phyloP scores from a whole-genome alignment of 2,888 invertebrate species.

The Stegophylla sp. region DNA sequence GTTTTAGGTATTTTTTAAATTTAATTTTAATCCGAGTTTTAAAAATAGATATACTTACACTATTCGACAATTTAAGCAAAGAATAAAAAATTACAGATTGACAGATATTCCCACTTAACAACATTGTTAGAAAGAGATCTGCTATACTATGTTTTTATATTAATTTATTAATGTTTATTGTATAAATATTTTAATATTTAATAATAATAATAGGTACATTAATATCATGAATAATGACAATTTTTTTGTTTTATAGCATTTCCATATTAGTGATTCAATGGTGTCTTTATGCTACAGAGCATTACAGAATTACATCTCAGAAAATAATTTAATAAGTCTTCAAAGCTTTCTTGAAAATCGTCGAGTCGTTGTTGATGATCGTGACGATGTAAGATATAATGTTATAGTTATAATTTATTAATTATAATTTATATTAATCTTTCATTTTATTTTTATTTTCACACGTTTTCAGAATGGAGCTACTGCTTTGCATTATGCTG shows the following conservation, averaged over 20 bases:
- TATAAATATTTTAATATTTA: too few relatives aligned
- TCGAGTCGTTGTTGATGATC: slow-evolving; percentile 82
- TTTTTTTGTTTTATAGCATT: slow-evolving; percentile 72
- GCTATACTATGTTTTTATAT: too few relatives aligned
- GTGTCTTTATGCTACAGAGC: slow-evolving; percentile 86
- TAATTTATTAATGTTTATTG: too few relatives aligned
- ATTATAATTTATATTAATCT: slow-evolving; percentile 17
- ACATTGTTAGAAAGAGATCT: too few relatives aligned
- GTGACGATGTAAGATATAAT: slow-evolving; percentile 76
- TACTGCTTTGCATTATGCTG: slow-evolving; percentile 91
- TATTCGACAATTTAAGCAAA: too few relatives aligned
- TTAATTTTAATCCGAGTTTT: too few relatives aligned
- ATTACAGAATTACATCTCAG: slow-evolving; percentile 79
- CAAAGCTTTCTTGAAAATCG: slow-evolving; percentile 83
- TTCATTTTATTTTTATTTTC: slow-evolving; percentile 44
- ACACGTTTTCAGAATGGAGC: slow-evolving; percentile 81
- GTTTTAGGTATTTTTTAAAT: too few relatives aligned
- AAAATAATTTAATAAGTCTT: slow-evolving; percentile 80
- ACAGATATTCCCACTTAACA: too few relatives aligned
- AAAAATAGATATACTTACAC: too few relatives aligned
- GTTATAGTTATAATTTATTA: slow-evolving; percentile 56
- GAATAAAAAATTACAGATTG: too few relatives aligned
- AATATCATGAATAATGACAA: too few relatives aligned
- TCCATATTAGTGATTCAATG: slow-evolving; percentile 90
- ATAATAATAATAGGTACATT: too few relatives aligned